phyloP scores from a whole-genome alignment of 2,797 vertebrate genomes.

The Serranus cabrilla region DNA sequence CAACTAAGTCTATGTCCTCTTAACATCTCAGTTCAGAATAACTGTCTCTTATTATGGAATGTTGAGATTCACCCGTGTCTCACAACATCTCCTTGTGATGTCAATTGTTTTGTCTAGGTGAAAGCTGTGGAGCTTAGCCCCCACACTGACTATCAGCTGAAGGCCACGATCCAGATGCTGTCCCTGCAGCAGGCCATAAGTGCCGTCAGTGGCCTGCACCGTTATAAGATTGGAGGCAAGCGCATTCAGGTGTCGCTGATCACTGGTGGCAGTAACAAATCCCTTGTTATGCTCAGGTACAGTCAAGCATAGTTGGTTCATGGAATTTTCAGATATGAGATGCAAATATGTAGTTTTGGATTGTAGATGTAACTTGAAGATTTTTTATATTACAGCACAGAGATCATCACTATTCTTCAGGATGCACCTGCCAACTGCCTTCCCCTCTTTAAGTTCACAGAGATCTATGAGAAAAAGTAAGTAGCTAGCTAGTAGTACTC shows the following conservation, averaged over 20 bases:
- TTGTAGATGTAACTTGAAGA: background rate
- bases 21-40: background rate
- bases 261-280: slow-evolving; percentile 91
- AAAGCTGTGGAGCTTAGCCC: slow-evolving; percentile 94
- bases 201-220: slow-evolving; percentile 92
- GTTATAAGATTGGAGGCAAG: slow-evolving; percentile 94
- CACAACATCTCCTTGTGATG: background rate
- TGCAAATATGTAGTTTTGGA: background rate
- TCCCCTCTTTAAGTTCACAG: slow-evolving; percentile 95
- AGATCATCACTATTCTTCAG: slow-evolving; percentile 92
- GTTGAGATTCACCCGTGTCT: background rate
- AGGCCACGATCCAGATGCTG: slow-evolving; percentile 93
- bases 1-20: background rate
- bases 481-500: slow-evolving; percentile 26
- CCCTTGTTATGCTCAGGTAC: slow-evolving; percentile 92
- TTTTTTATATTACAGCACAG: slow-evolving; percentile 85
- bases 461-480: slow-evolving; percentile 98
- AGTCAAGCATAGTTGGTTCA: background rate
- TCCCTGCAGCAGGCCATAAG: slow-evolving; percentile 93
- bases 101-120: slow-evolving; percentile 83
- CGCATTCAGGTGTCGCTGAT: slow-evolving; percentile 95
- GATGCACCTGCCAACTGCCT: slow-evolving; percentile 97
- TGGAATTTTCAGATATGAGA: background rate
- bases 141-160: slow-evolving; percentile 97
- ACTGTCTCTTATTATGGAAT: background rate